Evolutionary conservation across 2,888 invertebrate genomes (phyloP).

Genomic region (Kuschelorhynchus macadamiae): DNA sequence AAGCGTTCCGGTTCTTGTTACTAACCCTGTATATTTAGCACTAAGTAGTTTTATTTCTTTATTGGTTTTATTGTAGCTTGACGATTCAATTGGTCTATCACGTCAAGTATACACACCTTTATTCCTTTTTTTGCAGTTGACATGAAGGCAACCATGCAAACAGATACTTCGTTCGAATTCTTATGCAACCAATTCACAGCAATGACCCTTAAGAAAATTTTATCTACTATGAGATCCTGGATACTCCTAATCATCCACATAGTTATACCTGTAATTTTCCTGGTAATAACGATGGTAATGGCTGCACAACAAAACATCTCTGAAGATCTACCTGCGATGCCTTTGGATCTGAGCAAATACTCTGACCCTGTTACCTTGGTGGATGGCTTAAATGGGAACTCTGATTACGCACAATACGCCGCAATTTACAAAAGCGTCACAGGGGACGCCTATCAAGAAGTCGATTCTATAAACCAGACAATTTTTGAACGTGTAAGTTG

Average conservation of each 20-base stretch:
- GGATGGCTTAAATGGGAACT: too few species aligned
- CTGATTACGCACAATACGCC: too few species aligned
- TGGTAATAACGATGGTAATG: constrained; percentile 76
- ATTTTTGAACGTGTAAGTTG: too few species aligned
- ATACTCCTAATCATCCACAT: constrained; percentile 77
- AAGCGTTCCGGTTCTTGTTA: too few species aligned
- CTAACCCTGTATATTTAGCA: too few species aligned
- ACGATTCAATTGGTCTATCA: too few species aligned
- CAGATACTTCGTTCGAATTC: constrained; percentile 22
- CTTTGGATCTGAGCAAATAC: constrained; percentile 71
- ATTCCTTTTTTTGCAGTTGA: constrained; percentile 13
- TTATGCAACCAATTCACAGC: constrained; percentile 64
- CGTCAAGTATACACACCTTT: too few species aligned
- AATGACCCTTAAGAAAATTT: constrained; percentile 66
- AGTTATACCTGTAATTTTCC: constrained; percentile 77
- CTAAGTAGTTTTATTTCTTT: too few species aligned
- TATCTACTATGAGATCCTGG: constrained; percentile 75
- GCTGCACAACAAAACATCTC: constrained; percentile 69
- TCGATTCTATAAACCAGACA: too few species aligned
- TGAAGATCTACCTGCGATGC: constrained; percentile 72
- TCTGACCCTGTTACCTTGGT: constrained; percentile 63
- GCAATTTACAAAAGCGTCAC: too few species aligned
- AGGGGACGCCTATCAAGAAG: too few species aligned
- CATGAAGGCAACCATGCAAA: constrained; percentile 8
- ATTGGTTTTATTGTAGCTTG: too few species aligned